Evolutionary conservation across 92 coral and sea anemone genomes (phyloP), one percentile per base, ranked within the genome.

Genomic region (Palythoa grandiflora): DNA sequence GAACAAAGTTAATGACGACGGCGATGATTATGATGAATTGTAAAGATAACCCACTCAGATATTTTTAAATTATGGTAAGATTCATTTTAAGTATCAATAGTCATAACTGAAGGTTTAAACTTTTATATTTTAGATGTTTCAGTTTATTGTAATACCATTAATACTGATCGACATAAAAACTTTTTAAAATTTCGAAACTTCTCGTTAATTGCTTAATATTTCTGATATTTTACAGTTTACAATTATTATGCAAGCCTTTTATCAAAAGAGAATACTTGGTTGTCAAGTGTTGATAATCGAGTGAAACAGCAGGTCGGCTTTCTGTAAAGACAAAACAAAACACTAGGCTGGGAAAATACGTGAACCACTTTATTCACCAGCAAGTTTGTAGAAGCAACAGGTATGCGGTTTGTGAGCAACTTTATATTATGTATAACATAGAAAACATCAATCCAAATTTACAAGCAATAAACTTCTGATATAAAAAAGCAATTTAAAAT

Each of bases 401-500:
- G 83, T 77, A 1, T 9, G 68, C 68, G 83, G 83, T 77, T 48
- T 75, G 59, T 75, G 60, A 61, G 79, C 10, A 10, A 28, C 9
- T 77, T 13, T 20, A 17, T 20, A 77, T 77, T 77, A 54, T 28
- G 28, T 28, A 28, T 8, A 35, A 15, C 2, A 7, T 8, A 36
- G 15, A 77, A 77, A 54, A 7, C 63, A 54, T 11, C 47, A 77
- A 77, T 54, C 50, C 19, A 15, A 54, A 10, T 20, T 77, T 12
- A 48, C 54, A 77, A 77, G 54, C 68, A 77, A 36, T 51, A 20
- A 54, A 59, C 59, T 70, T 2, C 40, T 70, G 14, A 44, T 44
- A 44, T 36, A 6, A 35, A 65, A 65, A 70, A 35, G 39, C 13
- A 35, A 28, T 38, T 38, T 36, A 13, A 17, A 63, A 63, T 21